A percentile compares a stretch with the other conserved stretches of the same genome.
Conservation (phyloP, 2,113 vertebrate species). For the Sylvilagus bachmani region DNA sequence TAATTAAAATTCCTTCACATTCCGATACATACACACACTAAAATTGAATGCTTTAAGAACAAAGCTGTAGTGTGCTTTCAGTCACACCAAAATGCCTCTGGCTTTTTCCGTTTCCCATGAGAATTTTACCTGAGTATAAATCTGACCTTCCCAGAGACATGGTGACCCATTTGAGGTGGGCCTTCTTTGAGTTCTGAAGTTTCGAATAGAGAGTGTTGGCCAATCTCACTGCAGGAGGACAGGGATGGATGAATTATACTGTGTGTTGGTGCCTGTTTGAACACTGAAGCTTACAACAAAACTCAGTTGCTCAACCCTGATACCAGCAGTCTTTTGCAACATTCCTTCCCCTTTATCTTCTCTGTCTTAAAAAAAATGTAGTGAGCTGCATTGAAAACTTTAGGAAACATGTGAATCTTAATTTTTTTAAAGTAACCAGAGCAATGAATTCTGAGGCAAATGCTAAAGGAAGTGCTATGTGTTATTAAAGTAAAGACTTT, state of each 20-base stretch:
- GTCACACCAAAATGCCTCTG: constrained; percentile 47
- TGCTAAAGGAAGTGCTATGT: background rate
- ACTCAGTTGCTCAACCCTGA: constrained; percentile 30
- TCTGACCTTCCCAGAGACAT: background rate
- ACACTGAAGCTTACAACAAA: background rate
- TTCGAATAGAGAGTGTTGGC: background rate
- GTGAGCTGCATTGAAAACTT: background rate
- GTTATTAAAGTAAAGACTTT: background rate
- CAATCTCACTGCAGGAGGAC: background rate
- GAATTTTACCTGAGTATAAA: background rate
- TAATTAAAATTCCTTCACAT: constrained; percentile 46
- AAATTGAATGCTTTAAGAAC: background rate
- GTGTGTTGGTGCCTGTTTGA: background rate
- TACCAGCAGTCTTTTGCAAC: background rate
- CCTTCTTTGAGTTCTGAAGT: background rate
- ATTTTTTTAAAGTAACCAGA: constrained; percentile 40
- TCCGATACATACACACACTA: background rate
- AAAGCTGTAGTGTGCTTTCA: background rate
- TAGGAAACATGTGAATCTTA: background rate
- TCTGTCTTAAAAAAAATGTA: background rate
- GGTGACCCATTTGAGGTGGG: background rate
- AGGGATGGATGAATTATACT: no score
- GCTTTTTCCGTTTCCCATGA: constrained; percentile 41
- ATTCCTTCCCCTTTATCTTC: background rate
- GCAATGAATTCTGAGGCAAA: background rate